phyloP scores from a whole-genome alignment of 1,140 invertebrate species.

The Littorina saxatilis region DNA sequence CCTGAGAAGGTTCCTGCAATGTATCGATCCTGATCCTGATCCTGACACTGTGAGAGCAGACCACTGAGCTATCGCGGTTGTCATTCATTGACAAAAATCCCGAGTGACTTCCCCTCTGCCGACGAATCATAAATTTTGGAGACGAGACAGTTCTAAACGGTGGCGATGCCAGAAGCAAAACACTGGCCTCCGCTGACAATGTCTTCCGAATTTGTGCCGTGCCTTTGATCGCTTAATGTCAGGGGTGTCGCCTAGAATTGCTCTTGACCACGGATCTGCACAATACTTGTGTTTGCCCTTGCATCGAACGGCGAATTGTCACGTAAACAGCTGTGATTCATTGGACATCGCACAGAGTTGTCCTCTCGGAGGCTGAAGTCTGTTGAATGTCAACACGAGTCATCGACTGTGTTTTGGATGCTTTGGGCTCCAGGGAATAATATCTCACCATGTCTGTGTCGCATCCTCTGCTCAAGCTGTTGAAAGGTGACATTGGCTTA shows the following conservation, averaged over 20 bases:
- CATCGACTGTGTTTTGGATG: constrained; percentile 6
- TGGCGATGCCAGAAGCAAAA: constrained; percentile 3
- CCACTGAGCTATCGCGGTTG: background rate
- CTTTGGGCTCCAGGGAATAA: background rate
- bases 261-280: too few species aligned
- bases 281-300: too few species aligned
- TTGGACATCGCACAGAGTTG: too few species aligned
- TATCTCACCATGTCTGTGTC: constrained; percentile 45
- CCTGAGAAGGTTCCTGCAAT: too few species aligned
- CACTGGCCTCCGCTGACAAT: background rate
- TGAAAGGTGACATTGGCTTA: constrained; percentile 39
- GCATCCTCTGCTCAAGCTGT: constrained; percentile 49
- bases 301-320: too few species aligned
- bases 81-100: background rate
- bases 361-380: too few species aligned
- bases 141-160: constrained; percentile 10
- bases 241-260: too few species aligned
- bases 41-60: too few species aligned
- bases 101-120: background rate
- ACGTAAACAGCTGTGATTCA: too few species aligned
- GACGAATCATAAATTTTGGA: constrained; percentile 6
- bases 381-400: background rate
- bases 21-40: too few species aligned
- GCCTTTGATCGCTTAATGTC: too few species aligned
- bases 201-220: background rate